Percentiles rank a stretch among this genome's conserved stretches.
Conservation (phyloP, 2,113 vertebrate genomes). For the Heliornis fulica region DNA sequence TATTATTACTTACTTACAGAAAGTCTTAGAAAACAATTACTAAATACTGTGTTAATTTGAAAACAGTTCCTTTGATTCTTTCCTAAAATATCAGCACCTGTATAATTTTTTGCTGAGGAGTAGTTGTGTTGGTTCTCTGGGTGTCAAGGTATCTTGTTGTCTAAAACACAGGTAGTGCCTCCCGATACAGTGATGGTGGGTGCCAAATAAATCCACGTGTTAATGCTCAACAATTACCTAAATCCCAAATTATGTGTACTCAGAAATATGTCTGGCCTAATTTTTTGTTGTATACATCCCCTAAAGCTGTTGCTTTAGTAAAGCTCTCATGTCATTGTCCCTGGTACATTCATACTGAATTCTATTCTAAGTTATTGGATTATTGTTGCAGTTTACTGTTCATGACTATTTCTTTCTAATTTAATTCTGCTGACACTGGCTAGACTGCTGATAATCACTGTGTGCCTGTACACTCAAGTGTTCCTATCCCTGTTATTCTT, state of each 20-base stretch:
- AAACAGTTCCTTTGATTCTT: background rate
- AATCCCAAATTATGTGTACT: background rate
- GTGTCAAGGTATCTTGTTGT: background rate
- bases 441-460: background rate
- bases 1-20: background rate
- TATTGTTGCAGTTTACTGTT: background rate
- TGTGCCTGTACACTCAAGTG: background rate
- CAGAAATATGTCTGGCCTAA: background rate
- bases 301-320: background rate
- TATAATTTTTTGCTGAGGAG: background rate
- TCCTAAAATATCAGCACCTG: background rate
- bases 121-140: background rate
- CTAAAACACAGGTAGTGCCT: background rate
- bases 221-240: background rate
- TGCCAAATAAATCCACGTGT: background rate
- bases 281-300: background rate
- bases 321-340: background rate
- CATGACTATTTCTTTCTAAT: background rate
- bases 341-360: background rate
- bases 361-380: background rate
- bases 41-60: background rate
- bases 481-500: background rate
- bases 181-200: background rate
- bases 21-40: background rate
- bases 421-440: background rate